Evolutionary conservation across 2,888 invertebrate genomes (phyloP).

Genomic region (Neelides folsomi): DNA sequence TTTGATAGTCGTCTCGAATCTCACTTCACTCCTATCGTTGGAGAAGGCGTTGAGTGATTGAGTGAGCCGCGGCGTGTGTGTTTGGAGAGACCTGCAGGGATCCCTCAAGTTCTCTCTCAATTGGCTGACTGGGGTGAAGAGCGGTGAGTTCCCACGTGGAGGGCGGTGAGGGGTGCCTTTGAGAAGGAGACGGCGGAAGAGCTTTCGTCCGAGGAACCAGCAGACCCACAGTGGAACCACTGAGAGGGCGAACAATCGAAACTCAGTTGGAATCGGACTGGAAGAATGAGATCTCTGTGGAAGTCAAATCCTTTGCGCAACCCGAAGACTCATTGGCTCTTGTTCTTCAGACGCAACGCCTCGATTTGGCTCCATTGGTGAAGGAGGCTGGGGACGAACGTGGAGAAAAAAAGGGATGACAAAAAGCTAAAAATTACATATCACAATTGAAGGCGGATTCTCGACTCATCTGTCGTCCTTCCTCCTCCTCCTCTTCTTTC

Average conservation of each 20-base stretch:
- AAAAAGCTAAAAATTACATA: constrained; percentile 34
- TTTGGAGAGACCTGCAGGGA: not conserved
- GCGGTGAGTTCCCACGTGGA: constrained; percentile 1
- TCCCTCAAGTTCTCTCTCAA: not conserved
- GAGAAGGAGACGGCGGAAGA: not conserved
- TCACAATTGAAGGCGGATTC: constrained; percentile 34
- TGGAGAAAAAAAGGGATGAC: constrained; percentile 32
- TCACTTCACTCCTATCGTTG: constrained; percentile 1
- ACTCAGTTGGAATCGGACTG: constrained; percentile 2
- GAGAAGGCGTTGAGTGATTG: not conserved
- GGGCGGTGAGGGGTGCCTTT: constrained; percentile 1
- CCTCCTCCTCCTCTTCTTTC: constrained; percentile 15
- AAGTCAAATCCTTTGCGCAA: constrained; percentile 33
- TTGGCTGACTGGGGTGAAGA: not conserved
- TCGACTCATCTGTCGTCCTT: constrained; percentile 31
- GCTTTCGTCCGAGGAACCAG: constrained; percentile 1
- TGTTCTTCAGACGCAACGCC: constrained; percentile 33
- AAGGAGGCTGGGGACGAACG: constrained; percentile 29
- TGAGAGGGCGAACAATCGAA: not conserved
- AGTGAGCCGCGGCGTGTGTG: not conserved
- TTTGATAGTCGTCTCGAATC: too few species aligned
- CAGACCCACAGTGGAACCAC: constrained; percentile 8
- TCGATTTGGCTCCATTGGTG: constrained; percentile 33
- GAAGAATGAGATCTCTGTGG: constrained; percentile 10
- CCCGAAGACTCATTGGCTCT: constrained; percentile 34